phyloP scores from a whole-genome alignment of 2,113 vertebrate genomes.

The Melanocharis versteri region DNA sequence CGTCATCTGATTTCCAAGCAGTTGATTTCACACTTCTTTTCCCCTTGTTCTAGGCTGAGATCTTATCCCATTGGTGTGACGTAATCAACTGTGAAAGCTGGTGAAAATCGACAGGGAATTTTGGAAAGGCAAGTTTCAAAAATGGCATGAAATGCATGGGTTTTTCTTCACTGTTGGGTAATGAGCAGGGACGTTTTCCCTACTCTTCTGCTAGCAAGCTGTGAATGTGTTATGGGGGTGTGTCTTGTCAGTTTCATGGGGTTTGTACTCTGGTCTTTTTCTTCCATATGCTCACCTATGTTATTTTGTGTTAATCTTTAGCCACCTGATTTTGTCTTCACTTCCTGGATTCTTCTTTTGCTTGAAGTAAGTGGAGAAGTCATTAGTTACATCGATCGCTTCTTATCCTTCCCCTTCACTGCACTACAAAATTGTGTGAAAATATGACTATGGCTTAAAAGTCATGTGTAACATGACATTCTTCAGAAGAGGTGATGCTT shows the following conservation, averaged over 20 bases:
- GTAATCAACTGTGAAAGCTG: background rate
- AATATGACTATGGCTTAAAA: background rate
- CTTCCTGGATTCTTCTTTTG: background rate
- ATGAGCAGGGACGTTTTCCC: background rate
- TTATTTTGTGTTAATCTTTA: background rate
- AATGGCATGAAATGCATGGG: accelerated
- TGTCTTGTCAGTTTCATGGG: background rate
- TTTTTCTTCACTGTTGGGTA: background rate
- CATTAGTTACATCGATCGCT: background rate
- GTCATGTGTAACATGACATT: background rate
- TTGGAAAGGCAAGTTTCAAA: background rate
- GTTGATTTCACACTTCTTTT: background rate
- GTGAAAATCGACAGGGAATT: background rate
- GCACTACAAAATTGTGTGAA: background rate
- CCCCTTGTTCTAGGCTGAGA: background rate
- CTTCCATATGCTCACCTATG: background rate
- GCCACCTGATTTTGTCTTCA: background rate
- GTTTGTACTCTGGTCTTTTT: background rate
- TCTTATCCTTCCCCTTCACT: background rate
- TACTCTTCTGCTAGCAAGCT: background rate
- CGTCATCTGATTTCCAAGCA: background rate
- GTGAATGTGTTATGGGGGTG: background rate
- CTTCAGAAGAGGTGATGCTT: background rate
- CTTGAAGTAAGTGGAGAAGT: background rate
- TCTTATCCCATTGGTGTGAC: background rate